Evolutionary conservation across 37 sponge, comb jelly and placozoan genomes (phyloP), one percentile per base, ranked within the genome.

Genomic region (Spongilla lacustris): DNA sequence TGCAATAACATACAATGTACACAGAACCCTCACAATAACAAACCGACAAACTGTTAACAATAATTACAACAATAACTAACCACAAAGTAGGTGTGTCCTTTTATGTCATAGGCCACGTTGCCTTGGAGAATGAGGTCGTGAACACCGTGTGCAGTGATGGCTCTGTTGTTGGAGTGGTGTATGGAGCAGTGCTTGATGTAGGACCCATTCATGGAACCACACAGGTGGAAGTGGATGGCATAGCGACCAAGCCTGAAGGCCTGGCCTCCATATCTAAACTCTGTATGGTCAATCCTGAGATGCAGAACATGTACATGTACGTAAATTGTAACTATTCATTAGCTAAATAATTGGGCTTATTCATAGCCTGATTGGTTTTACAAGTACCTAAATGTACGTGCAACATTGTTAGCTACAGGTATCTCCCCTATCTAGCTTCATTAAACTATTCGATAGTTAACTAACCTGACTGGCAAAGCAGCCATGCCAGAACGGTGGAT

Each of bases 241-340:
- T 96, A 96, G 0, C 97, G 89, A n/a, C 97, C 97, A 27, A 96
- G 94, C 36, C 97, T 86, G 81, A 96, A 96, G 27, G 97, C 97
- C 66, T 96, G 97, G 3, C 97, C 97, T 37, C 73, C 77, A 71
- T 82, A 73, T 0, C 94, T 86, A 3, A 94, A 81, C 50, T 96
- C 97, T 2, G 91, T 82, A 68, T 94, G 89, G 23, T 91, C 92
- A 76, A 96, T 88, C 37, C 96, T 90, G 69, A 46, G n/a, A n/a
- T n/a, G n/a, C n/a, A n/a, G n/a, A n/a, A n/a, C n/a, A n/a, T n/a
- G n/a, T n/a, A n/a, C n/a, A n/a, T n/a, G n/a, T n/a, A n/a, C n/a
- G n/a, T n/a, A n/a, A n/a, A n/a, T n/a, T n/a, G n/a, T n/a, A n/a
- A n/a, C n/a, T n/a, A n/a, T n/a, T n/a, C n/a, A n/a, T n/a, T n/a